Conservation (phyloP, 2,888 invertebrate genomes). For the Mongoloraphidia duomilia region DNA sequence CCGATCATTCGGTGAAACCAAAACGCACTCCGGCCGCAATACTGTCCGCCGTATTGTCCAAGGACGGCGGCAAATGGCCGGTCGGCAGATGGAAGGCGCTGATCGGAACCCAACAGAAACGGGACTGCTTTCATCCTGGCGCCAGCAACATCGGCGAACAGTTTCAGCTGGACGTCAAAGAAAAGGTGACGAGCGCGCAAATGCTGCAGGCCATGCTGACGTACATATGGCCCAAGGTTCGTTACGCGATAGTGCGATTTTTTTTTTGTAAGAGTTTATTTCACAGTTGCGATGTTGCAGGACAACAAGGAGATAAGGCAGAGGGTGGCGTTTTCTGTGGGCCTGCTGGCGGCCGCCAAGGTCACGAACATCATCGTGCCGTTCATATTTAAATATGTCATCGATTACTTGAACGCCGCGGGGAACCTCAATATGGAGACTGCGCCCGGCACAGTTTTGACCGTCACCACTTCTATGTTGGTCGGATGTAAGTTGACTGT, state of each 20-base stretch:
- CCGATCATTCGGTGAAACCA: background rate
- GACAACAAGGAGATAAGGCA: slow-evolving; percentile 59
- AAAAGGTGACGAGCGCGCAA: slow-evolving; percentile 50
- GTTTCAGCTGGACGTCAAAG: slow-evolving; percentile 37
- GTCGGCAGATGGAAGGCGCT: slow-evolving; percentile 6
- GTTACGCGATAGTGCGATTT: too few relatives aligned
- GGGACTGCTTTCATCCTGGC: slow-evolving; percentile 90
- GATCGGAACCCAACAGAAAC: slow-evolving; percentile 31
- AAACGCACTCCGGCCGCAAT: background rate
- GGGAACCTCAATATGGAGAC: slow-evolving; percentile 54
- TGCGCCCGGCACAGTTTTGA: slow-evolving; percentile 65
- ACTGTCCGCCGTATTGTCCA: slow-evolving; percentile 2
- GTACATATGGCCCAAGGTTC: slow-evolving; percentile 90
- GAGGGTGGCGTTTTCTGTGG: slow-evolving; percentile 72
- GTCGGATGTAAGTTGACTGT: slow-evolving; percentile 65
- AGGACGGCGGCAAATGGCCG: slow-evolving; percentile 6
- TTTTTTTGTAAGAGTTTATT: slow-evolving; percentile 21
- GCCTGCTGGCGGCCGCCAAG: slow-evolving; percentile 70
- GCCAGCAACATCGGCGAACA: slow-evolving; percentile 44
- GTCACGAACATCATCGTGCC: slow-evolving; percentile 84
- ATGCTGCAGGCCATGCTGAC: slow-evolving; percentile 80
- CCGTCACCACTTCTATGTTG: slow-evolving; percentile 64
- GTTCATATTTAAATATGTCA: slow-evolving; percentile 85
- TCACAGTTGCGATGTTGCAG: slow-evolving; percentile 26
- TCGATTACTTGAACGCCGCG: slow-evolving; percentile 70